phyloP scores from a whole-genome alignment of 1,140 invertebrate species.

The Drosophila tropicalis region DNA sequence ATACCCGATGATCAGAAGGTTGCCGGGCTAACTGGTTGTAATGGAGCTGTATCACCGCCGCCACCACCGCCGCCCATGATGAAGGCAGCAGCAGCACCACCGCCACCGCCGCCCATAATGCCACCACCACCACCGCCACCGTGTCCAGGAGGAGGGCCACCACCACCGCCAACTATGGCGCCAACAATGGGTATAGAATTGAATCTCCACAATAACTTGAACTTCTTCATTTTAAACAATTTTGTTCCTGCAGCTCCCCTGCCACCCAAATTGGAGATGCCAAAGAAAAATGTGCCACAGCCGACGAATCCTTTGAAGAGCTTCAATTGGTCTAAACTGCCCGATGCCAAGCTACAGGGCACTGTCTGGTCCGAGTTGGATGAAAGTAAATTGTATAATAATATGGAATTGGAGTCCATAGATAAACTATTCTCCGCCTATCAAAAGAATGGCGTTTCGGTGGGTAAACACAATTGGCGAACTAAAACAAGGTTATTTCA shows the following conservation, averaged over 20 bases:
- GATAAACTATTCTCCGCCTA: conserved; percentile 98
- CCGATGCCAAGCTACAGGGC: conserved; percentile 93
- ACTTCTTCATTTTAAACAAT: conserved; percentile 10
- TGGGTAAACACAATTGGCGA: conserved; percentile 72
- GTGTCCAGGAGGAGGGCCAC: conserved; percentile 84
- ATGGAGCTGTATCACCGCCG: conserved; percentile 84
- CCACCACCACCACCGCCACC: conserved; percentile 84
- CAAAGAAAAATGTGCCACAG: conserved; percentile 92
- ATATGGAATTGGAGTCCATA: conserved; percentile 96
- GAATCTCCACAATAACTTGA: neutral
- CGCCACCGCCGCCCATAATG: conserved; percentile 84
- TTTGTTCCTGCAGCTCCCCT: conserved; percentile 82
- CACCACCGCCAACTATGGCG: conserved; percentile 82
- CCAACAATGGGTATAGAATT: conserved; percentile 65
- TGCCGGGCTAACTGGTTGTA: conserved; percentile 79
- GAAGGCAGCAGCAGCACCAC: conserved; percentile 84
- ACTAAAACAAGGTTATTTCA: no score
- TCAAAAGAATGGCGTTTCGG: conserved; percentile 93
- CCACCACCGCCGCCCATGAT: conserved; percentile 86
- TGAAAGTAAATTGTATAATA: conserved; percentile 95
- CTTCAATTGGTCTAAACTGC: conserved; percentile 98
- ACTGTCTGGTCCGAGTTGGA: conserved; percentile 98
- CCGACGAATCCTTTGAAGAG: conserved; percentile 96
- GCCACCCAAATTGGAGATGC: conserved; percentile 84
- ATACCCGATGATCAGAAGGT: conserved; percentile 97